Base-by-base conservation (phyloP, 2,888 invertebrate species). In the Tuberolachnus salignus region DNA sequence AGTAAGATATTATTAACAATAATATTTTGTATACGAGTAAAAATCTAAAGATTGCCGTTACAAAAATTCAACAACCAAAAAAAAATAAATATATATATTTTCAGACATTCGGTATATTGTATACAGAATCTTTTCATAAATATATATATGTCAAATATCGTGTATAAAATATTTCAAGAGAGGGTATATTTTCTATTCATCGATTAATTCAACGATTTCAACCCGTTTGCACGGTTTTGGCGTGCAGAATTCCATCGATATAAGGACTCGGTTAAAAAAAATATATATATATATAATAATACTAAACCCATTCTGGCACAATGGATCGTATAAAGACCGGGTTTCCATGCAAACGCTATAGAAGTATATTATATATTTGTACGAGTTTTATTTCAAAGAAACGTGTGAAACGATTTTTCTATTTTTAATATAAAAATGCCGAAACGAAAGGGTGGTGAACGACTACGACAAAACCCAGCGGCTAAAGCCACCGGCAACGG, bases 381-480 rank as follows among this genome's bases (percentile, higher is more conserved):
- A n/a, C 19, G 10, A 1, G 53, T 42, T 53, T 42, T 53, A 46
- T 75, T 34, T 74, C 64, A 23, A 26, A 74, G 42, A 67, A 49
- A 69, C 59, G 59, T 21, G 67, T 69, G 78, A 78, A 69, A 78
- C 59, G 59, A 49, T 69, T 78, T 78, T 69, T 69, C 78, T 78
- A 78, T 78, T 78, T 78, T 78, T 78, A 78, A 78, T 78, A 69
- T 78, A 78, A 78, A 78, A 78, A 78, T 78, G 69, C 53, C 69
- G 59, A 78, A 69, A 78, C 67, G 78, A 78, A 78, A 78, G 78
- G 78, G 78, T 78, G 78, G 78, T 21, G 64, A 46, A 46, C 46
- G 10, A 64, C n/a, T 34, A 34, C 53, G 61, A 63, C 63, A 51
- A 19, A 46, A 11, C 66, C 42, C 23, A 19, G 57, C 57, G 69